Evolutionary conservation across 2,113 vertebrate species (phyloP).

Genomic region (Barbus barbus): DNA sequence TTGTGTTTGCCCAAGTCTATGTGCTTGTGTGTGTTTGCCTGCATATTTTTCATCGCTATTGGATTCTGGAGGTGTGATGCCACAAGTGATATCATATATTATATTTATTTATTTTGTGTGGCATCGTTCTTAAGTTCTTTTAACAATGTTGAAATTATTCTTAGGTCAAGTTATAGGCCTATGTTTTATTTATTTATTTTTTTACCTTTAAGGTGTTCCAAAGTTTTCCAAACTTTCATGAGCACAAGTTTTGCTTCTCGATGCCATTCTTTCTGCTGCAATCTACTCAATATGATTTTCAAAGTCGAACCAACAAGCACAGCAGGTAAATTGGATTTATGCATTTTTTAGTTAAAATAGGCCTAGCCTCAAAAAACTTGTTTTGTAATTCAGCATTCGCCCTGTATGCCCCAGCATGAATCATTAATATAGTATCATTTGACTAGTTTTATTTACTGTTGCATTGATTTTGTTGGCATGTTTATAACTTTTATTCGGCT

Average conservation of each 20-base stretch:
- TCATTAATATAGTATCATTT: neutral
- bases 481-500: neutral
- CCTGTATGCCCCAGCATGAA: neutral
- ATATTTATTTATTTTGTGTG: neutral
- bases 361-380: neutral
- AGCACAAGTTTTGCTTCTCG: neutral
- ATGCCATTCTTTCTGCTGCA: neutral
- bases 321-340: neutral
- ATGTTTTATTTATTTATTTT: neutral
- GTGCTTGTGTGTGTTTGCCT: neutral
- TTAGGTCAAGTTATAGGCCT: neutral
- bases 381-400: neutral
- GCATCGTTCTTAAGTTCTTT: neutral
- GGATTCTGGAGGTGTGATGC: constrained; percentile 10
- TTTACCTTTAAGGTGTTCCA: neutral
- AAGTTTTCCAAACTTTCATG: neutral
- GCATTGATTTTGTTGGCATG: neutral
- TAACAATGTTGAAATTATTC: neutral
- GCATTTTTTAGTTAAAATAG: neutral
- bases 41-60: constrained; percentile 8
- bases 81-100: constrained; percentile 10
- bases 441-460: neutral
- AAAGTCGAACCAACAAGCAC: neutral
- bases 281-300: neutral
- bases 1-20: constrained; percentile 23